Conservation (phyloP, 2,113 vertebrate species). For the Lophura nycthemera region DNA sequence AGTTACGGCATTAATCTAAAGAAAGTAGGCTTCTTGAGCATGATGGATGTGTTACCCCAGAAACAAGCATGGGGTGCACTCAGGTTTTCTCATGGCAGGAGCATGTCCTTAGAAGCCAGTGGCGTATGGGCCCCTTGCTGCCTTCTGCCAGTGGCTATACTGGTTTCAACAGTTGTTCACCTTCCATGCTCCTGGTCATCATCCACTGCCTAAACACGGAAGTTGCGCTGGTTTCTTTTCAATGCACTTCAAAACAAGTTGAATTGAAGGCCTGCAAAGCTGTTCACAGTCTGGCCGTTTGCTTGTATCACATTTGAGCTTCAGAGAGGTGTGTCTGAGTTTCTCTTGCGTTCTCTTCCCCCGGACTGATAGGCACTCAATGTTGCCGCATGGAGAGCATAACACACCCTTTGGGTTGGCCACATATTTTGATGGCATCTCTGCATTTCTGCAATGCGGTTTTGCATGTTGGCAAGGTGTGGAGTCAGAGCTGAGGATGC, state of each 20-base stretch:
- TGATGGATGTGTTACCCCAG: background rate
- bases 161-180: background rate
- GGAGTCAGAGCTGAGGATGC: background rate
- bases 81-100: background rate
- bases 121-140: background rate
- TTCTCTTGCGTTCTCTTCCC: background rate
- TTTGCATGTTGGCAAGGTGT: background rate
- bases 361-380: background rate
- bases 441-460: background rate
- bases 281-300: background rate
- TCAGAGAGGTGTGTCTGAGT: background rate
- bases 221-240: background rate
- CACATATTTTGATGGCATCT: background rate
- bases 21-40: background rate
- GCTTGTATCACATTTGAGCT: background rate
- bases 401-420: background rate
- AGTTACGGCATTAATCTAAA: background rate
- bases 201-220: background rate
- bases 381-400: background rate
- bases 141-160: background rate
- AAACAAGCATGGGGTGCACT: background rate
- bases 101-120: background rate
- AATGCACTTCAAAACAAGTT: conserved; percentile 3
- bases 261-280: background rate
- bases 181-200: background rate